phyloP scores from a whole-genome alignment of 2,797 vertebrate species.

The Leptoclinus maculatus region DNA sequence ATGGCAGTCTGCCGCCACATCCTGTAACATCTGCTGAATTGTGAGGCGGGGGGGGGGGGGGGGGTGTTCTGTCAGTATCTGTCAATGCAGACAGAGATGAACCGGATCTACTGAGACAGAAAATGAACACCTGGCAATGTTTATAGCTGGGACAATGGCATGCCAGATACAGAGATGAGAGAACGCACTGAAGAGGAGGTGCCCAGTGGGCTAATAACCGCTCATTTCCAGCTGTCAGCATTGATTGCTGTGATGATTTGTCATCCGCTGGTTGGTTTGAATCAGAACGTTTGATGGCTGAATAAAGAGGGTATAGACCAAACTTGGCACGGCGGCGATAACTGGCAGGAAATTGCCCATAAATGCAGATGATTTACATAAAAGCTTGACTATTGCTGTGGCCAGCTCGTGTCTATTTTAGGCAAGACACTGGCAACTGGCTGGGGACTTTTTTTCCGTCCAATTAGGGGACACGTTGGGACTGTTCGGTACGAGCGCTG shows the following conservation, averaged over 20 bases:
- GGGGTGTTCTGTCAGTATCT: constrained; percentile 49
- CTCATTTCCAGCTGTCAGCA: constrained; percentile 71
- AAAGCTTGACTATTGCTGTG: constrained; percentile 12
- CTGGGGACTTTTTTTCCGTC: neutral
- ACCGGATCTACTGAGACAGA: constrained; percentile 63
- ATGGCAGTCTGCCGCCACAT: constrained; percentile 56
- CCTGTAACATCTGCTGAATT: constrained; percentile 58
- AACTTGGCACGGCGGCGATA: constrained; percentile 24
- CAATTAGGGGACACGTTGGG: neutral
- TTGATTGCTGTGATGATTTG: constrained; percentile 64
- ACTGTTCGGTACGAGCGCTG: neutral
- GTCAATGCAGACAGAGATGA: constrained; percentile 53
- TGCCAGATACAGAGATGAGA: constrained; percentile 43
- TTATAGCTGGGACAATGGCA: constrained; percentile 47
- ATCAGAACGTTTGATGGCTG: constrained; percentile 47
- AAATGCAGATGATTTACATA: constrained; percentile 51
- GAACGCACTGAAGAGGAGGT: constrained; percentile 40
- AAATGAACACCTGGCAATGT: constrained; percentile 73
- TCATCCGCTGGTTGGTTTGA: constrained; percentile 53
- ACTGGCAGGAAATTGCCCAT: constrained; percentile 45
- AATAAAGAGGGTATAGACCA: constrained; percentile 52
- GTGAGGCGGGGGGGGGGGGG: neutral
- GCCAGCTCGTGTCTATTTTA: constrained; percentile 23
- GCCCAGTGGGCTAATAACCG: constrained; percentile 64
- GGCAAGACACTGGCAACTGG: constrained; percentile 7